A percentile compares a stretch with the other conserved stretches of the same genome.
These are phyloP conservation scores for Hippopotamyrus pictus DNA, from an alignment of 2,797 vertebrate genomes.

Conservation along the genomic window DNA sequence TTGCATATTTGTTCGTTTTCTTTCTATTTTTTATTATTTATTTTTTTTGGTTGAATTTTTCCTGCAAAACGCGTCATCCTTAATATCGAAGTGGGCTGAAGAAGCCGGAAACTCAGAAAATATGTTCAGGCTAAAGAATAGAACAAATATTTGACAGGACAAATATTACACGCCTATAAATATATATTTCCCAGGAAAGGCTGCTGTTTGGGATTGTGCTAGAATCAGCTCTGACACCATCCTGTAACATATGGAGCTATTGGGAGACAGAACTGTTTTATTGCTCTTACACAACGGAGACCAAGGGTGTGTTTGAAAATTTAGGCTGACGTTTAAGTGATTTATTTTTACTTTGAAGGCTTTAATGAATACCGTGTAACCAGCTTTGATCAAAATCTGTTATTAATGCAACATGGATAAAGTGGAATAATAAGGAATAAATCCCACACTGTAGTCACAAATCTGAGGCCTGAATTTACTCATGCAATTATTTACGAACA, in stretches of 20 bases:
- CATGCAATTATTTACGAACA: not conserved
- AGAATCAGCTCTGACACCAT: conserved; percentile 5
- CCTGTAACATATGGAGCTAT: not conserved
- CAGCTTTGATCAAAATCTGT: conserved; percentile 19
- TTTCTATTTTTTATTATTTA: not conserved
- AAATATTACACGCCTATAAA: conserved; percentile 17
- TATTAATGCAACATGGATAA: not conserved
- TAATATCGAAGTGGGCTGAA: not conserved
- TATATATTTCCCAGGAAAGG: conserved; percentile 5
- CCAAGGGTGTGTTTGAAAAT: not conserved
- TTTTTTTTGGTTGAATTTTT: not conserved
- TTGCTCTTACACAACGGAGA: conserved; percentile 3
- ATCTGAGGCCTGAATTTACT: not conserved
- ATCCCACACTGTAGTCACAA: not conserved
- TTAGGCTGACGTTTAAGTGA: conserved; percentile 17
- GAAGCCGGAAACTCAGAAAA: not conserved
- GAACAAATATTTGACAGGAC: conserved; percentile 8
- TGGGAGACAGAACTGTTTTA: not conserved
- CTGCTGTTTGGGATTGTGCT: not conserved
- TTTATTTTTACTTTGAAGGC: conserved; percentile 58
- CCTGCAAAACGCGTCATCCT: not conserved
- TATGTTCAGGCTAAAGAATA: not conserved
- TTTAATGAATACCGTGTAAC: conserved; percentile 55
- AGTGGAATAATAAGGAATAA: not conserved
- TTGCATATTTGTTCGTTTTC: not conserved